Evolutionary conservation across 2,113 vertebrate species (phyloP).

Genomic region (Pyxicephalus adspersus): DNA sequence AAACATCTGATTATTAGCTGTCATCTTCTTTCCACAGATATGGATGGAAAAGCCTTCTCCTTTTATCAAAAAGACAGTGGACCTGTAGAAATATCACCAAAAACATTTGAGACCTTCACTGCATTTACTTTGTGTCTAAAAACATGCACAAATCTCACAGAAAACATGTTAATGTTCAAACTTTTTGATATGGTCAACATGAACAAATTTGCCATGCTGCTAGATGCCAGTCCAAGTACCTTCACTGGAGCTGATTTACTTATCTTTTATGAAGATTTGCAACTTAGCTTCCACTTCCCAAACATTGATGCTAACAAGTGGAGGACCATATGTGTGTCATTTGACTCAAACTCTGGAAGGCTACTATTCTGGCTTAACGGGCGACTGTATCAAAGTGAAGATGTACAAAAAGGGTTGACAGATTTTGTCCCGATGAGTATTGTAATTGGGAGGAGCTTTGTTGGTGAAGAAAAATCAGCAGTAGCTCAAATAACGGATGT

Average conservation of each 20-base stretch:
- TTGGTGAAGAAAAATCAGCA: background rate
- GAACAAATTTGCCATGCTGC: background rate
- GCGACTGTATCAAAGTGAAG: no score
- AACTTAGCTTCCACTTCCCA: background rate
- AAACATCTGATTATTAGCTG: background rate
- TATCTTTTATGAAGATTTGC: background rate
- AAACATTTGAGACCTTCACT: background rate
- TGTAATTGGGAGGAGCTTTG: background rate
- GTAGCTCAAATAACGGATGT: slow-evolving; percentile 4
- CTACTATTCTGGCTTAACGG: background rate
- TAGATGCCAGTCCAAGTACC: background rate
- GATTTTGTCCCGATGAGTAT: background rate
- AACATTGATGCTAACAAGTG: background rate
- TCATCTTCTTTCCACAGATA: slow-evolving; percentile 10
- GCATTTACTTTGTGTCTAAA: background rate
- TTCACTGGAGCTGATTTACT: background rate
- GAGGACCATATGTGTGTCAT: slow-evolving; percentile 1
- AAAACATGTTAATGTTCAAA: background rate
- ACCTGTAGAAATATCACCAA: background rate
- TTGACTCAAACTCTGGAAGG: background rate
- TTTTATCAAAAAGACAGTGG: background rate
- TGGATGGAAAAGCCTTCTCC: background rate
- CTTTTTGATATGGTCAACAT: background rate
- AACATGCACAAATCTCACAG: background rate
- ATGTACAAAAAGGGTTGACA: background rate